These are phyloP conservation scores for Polydesmus complanatus DNA, from an alignment of 2,888 invertebrate species.

Conservation along the genomic window DNA sequence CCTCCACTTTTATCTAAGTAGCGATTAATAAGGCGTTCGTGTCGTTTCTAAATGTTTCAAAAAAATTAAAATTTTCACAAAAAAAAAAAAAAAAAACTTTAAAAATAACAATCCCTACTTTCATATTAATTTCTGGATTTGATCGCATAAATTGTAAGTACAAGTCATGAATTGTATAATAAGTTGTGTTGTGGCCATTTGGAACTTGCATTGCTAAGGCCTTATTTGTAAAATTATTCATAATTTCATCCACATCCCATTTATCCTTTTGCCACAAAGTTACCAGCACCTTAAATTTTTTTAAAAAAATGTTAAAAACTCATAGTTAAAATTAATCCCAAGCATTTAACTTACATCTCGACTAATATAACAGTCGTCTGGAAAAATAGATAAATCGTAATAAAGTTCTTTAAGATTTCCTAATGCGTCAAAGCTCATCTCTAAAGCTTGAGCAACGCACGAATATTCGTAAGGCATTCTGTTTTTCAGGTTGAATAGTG, in stretches of 20 bases:
- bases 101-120: background rate
- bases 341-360: slow-evolving; percentile 38
- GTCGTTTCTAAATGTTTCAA: slow-evolving; percentile 33
- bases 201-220: slow-evolving; percentile 50
- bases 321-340: too few relatives aligned
- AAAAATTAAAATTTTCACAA: slow-evolving; percentile 1
- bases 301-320: too few relatives aligned
- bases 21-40: slow-evolving; percentile 44
- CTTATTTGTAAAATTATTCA: slow-evolving; percentile 49
- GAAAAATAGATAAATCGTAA: slow-evolving; percentile 49
- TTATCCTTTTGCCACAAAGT: slow-evolving; percentile 38
- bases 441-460: slow-evolving; percentile 40
- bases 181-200: slow-evolving; percentile 44
- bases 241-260: slow-evolving; percentile 44
- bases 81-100: background rate
- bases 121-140: background rate
- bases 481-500: slow-evolving; percentile 21
- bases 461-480: slow-evolving; percentile 23
- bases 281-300: slow-evolving; percentile 34
- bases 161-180: slow-evolving; percentile 57
- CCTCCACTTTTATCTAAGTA: slow-evolving; percentile 33
- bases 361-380: slow-evolving; percentile 53
- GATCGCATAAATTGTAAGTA: slow-evolving; percentile 46
- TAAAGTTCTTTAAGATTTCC: slow-evolving; percentile 36
- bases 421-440: slow-evolving; percentile 47